Base-by-base conservation (phyloP, 2,113 vertebrate genomes). In the Cranoglanis bouderius region DNA sequence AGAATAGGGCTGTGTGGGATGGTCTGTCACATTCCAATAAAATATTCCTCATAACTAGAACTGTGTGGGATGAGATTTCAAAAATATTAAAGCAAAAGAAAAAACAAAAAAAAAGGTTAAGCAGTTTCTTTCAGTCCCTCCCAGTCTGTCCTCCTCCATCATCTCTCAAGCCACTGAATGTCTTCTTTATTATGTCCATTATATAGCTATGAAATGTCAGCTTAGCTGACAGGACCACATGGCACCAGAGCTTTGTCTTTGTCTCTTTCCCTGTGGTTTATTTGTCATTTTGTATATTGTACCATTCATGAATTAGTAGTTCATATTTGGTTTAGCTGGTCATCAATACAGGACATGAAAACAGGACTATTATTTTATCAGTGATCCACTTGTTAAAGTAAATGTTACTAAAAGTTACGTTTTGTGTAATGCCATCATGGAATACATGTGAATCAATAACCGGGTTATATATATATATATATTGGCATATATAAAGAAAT, bases 1-100 rank as follows among this genome's bases (percentile, higher is more conserved):
- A 6, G 21, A 63, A 53, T 38, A 65, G 43, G 61, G 38, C n/a
- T 80, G 43, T 67, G 77, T 70, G 59, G 77, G 63, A 61, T 19
- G 78, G 24, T 81, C 61, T 87, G 77, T 72, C 59, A 72, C 59
- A 55, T 82, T 72, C 32, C 35, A 38, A 29, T 87, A 87, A 86
- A 70, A 53, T 51, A 26, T 87, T 87, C 19, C 21, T 65, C n/a
- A 19, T 87, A 67, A 87, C 75, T 49, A 87, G 49, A 87, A 12
- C 49, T 51, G 63, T 53, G 12, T 78, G 38, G 26, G 57, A 63
- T 19, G 51, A 40, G 6, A 63, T 8, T 49, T 51, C 35, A 16
- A 38, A 65, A 13, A 51, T 59, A n/a, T 49, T 78, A 49, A 78
- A 78, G 75, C 4, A 32, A 29, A 78, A 26, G 14, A 67, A 5